Base-by-base conservation (phyloP, 2,888 invertebrate genomes). In the Dryococelus australis region DNA sequence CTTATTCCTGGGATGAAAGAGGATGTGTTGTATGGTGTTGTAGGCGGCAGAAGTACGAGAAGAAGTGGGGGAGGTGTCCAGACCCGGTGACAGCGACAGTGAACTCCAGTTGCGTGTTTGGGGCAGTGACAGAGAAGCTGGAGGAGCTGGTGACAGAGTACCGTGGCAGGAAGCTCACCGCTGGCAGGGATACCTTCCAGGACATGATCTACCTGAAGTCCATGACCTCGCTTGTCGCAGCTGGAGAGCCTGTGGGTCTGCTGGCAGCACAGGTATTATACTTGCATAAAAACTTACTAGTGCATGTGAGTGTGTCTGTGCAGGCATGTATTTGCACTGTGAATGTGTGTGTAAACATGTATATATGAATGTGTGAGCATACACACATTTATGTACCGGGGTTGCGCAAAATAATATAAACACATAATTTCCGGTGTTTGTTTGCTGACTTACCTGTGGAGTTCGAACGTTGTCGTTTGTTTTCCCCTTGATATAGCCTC, bases 181-280 rank as follows among this genome's bases (percentile, higher is more conserved):
- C 86, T 12, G 87, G 88, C 10, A 91, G 90, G 47, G 89, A 90
- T 0, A 93, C 94, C 85, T 95, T 98, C 87, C 92, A 94, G 26
- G 95, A 97, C 88, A 94, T 97, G 88, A 94, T 98, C 91, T 95
- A 95, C 90, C 93, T 96, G 16, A 98, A 98, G 92, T 94, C 95
- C 86, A 95, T 97, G 92, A 95, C 95, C 89, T 95, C 97, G 0
- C 92, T 97, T 91, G 97, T 96, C 35, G 95, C 95, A 43, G 98
- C 99, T 0, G 99, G 99, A 0, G 99, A 99, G 92, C 97, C 99
- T 0, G 99, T 99, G 0, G 99, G 99, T 5, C 93, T 99, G 28
- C 92, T 99, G 89, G 99, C 99, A 24, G 99, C 99, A 1, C 99
- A 99, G 92, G 94, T 94, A n/a, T n/a, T n/a, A 47, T 12, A 47